Conservation (phyloP, 2,113 vertebrate genomes). For the Anser brachyrhynchus region DNA sequence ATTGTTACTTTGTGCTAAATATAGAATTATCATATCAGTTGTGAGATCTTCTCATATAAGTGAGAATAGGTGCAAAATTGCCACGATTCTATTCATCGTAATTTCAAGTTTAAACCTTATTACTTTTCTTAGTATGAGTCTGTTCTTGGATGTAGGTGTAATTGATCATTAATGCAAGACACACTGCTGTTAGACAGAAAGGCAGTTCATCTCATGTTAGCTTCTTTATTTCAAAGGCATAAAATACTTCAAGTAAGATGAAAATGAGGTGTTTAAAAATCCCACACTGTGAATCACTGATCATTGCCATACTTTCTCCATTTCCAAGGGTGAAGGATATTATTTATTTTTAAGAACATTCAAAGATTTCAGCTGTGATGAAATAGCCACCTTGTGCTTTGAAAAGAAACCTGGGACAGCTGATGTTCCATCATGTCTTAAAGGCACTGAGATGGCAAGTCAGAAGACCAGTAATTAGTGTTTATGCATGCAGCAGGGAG, state of each 20-base stretch:
- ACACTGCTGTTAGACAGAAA: constrained; percentile 11
- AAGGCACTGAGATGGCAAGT: not conserved
- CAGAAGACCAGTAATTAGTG: constrained; percentile 7
- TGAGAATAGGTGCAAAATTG: constrained; percentile 8
- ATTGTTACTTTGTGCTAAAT: not conserved
- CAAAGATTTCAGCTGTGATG: constrained; percentile 48
- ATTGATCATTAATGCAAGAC: constrained; percentile 54
- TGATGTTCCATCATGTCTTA: not conserved
- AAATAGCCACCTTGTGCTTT: constrained; percentile 41
- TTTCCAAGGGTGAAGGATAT: constrained; percentile 45
- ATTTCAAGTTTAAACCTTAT: constrained; percentile 38
- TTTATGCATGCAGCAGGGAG: not conserved
- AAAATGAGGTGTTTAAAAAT: constrained; percentile 54
- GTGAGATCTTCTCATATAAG: not conserved
- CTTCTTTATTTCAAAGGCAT: constrained; percentile 39
- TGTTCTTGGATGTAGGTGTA: constrained; percentile 30
- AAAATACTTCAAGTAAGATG: constrained; percentile 47
- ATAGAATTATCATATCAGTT: not conserved
- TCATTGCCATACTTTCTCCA: constrained; percentile 38
- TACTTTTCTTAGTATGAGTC: constrained; percentile 22
- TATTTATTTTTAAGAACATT: constrained; percentile 65
- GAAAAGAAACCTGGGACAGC: not conserved
- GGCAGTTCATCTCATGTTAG: constrained; percentile 10
- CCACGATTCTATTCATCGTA: not conserved
- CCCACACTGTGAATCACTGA: constrained; percentile 29